Percentiles rank a stretch among this genome's conserved stretches.
Evolutionary conservation across 2,888 invertebrate genomes (phyloP).

Genomic region (Melipona bicolor): DNA sequence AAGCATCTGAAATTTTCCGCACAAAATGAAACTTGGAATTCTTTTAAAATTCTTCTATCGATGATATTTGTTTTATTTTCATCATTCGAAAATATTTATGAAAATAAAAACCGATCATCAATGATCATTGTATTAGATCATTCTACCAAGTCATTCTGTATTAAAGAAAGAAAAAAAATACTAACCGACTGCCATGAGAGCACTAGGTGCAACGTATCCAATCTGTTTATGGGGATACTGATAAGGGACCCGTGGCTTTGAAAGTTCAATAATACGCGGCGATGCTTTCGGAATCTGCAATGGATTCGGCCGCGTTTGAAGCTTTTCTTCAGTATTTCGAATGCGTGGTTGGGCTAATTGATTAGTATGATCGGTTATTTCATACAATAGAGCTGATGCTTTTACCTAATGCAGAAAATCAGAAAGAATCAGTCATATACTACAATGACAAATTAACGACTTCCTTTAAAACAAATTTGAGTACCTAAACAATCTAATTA

Average conservation of each 20-base stretch:
- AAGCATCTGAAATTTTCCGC: no score
- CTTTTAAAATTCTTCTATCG: neutral
- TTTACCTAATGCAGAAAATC: constrained; percentile 61
- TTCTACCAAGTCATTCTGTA: no score
- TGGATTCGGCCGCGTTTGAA: neutral
- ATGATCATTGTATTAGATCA: no score
- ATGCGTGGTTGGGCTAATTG: constrained; percentile 67
- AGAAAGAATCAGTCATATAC: no score
- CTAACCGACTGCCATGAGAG: constrained; percentile 67
- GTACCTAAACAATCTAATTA: no score
- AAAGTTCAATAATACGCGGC: constrained; percentile 60
- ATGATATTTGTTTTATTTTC: no score
- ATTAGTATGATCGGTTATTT: constrained; percentile 70
- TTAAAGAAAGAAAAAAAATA: neutral
- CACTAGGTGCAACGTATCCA: constrained; percentile 57
- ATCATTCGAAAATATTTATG: no score
- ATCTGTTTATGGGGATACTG: constrained; percentile 41
- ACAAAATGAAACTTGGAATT: neutral
- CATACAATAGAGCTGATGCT: constrained; percentile 65
- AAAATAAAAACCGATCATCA: no score
- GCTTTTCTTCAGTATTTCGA: neutral
- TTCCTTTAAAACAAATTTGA: no score
- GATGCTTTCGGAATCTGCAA: constrained; percentile 29
- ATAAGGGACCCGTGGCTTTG: constrained; percentile 57
- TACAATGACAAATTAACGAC: no score